Evolutionary conservation across 2,113 vertebrate genomes (phyloP), one percentile per base, ranked within the genome.

Genomic region (Rhineura floridana): DNA sequence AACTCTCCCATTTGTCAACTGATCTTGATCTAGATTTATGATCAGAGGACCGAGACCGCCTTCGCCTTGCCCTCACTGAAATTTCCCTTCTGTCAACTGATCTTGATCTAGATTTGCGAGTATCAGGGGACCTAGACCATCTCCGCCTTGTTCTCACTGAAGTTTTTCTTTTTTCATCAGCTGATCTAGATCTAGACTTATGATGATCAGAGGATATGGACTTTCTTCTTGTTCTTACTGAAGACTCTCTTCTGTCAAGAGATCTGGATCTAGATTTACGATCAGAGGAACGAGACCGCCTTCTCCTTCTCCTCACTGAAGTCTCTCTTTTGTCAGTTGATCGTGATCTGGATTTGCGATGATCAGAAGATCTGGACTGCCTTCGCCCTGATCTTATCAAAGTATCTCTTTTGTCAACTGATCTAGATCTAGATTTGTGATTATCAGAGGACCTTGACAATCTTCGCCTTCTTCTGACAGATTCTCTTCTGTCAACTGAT

Each of bases 351-450:
- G 98, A 98, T 77, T 91, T 96, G 72, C 95, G 97, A 81, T 93
- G 96, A 50, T 97, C 97, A 62, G 97, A 96, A 42, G 96, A 96
- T 36, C 95, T 96, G 30, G 89, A 96, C 21, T 91, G 91, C 55
- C 94, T 95, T 65, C 91, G 95, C 91, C 96, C 93, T 85, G 93
- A 95, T 88, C 89, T 92, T 87, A 90, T 46, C 0, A 95, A 93
- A 87, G 94, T 83, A 0, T 96, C 96, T 86, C 94, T 93, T 94
- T 95, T 97, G 90, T 97, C 98, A 86, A 96, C 97, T 19, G 98
- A 99, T 85, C 98, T 98, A 11, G 98, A 98, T 91, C 98, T 98
- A 97, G 97, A 97, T 36, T 97, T 97, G 76, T 95, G 90, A 6
- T 97, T 97, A 88, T 97, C 96, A 85, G 96, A 97, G 28, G 96